Evolutionary conservation across 53 echinoderm and acorn worm genomes (phyloP).

Genomic region (Temnopleurus reevesii): DNA sequence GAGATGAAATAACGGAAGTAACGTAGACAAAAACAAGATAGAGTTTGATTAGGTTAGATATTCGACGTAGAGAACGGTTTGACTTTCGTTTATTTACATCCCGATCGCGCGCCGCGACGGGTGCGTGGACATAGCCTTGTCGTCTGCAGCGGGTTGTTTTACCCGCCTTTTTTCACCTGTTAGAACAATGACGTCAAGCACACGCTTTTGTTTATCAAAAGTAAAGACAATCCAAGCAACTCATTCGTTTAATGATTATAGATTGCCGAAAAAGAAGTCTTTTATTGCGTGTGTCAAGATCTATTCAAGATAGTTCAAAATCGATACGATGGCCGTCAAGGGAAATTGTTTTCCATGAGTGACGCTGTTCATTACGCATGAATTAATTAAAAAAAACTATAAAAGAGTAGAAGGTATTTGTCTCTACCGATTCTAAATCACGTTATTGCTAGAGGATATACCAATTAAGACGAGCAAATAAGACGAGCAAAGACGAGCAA

Average conservation of each 20-base stretch:
- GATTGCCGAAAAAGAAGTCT: conserved; percentile 35
- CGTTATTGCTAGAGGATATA: not conserved
- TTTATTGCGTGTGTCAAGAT: conserved; percentile 38
- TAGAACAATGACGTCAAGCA: conserved; percentile 30
- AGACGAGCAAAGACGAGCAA: not conserved
- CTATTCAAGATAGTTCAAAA: conserved; percentile 25
- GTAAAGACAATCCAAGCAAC: conserved; percentile 53
- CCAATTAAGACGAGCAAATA: not conserved
- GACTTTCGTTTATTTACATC: conserved; percentile 51
- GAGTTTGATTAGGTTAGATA: conserved; percentile 1
- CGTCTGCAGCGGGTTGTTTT: not conserved
- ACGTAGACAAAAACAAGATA: conserved; percentile 34
- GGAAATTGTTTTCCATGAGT: not conserved
- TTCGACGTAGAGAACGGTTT: not conserved
- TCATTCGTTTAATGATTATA: conserved; percentile 49
- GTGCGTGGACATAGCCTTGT: not conserved
- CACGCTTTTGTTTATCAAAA: conserved; percentile 39
- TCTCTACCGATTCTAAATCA: not conserved
- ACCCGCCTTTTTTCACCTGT: conserved; percentile 41
- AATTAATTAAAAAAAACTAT: not conserved
- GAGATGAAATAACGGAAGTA: not conserved
- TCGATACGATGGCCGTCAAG: conserved; percentile 32
- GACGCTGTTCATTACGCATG: conserved; percentile 35
- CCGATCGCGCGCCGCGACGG: not conserved
- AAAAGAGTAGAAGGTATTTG: not conserved